Evolutionary conservation across 2,113 vertebrate genomes (phyloP), one percentile per base, ranked within the genome.

Genomic region (Asarcornis scutulata): DNA sequence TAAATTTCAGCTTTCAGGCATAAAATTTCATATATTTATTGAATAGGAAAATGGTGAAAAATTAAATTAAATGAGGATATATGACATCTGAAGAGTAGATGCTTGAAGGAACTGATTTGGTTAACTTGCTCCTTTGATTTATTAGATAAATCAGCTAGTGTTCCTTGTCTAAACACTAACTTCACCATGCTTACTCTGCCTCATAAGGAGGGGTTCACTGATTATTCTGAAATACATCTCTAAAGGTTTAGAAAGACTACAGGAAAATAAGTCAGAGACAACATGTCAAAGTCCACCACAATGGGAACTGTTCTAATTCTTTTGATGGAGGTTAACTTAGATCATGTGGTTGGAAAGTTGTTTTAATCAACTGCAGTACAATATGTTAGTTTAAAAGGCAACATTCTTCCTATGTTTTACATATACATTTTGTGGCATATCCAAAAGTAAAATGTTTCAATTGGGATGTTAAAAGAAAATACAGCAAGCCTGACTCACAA

Each of bases 11-110:
- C 44, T 83, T 96, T 95, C 69, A 73, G 89, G 73, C 93, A 82
- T 90, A 94, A 59, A 91, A 91, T 62, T 85, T 88, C 21, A 26
- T 86, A 89, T 86, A 85, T 89, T 63, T 87, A 55, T 94, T 79
- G 79, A 91, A 92, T 27, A 85, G 55, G 87, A 91, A 71, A 27
- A 88, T 72, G 40, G 27, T 91, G 29, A 85, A 94, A 80, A 91
- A 96, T 95, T 96, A 83, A 90, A 96, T 90, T 92, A 95, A 78
- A 95, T 22, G 86, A 90, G n/a, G 44, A 89, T 88, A 79, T 58
- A 78, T 73, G 82, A 74, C 77, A 86, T 88, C 50, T 90, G 91
- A 93, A 95, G 74, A 74, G 46, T 55, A 92, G 85, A 52, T 66
- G 86, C 91, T 86, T 68, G 81, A 89, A 92, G 90, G 83, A 97